Evolutionary conservation across 2,888 invertebrate species (phyloP).

Genomic region (Pachydiplax longipennis): DNA sequence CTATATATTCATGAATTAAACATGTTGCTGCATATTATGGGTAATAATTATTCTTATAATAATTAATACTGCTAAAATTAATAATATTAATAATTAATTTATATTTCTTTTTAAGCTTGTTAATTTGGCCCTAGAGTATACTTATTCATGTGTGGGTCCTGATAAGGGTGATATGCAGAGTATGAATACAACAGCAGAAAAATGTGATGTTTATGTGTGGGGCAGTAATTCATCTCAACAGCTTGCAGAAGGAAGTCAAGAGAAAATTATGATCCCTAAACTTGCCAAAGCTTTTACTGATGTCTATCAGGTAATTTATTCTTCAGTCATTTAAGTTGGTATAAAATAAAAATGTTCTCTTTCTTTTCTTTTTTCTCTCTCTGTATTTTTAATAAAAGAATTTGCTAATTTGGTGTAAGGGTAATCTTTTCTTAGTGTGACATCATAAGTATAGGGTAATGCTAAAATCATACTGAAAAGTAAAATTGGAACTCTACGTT

Average conservation of each 20-base stretch:
- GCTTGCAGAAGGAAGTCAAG: slow-evolving; percentile 67
- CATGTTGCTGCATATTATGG: too few species aligned
- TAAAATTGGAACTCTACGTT: too few species aligned
- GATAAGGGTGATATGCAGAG: slow-evolving; percentile 6
- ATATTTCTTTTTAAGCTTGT: slow-evolving; percentile 54
- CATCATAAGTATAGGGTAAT: too few species aligned
- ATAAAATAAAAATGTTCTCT: slow-evolving; percentile 1
- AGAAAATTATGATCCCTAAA: slow-evolving; percentile 67
- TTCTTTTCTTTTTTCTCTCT: slow-evolving; percentile 9
- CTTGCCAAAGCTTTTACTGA: slow-evolving; percentile 66
- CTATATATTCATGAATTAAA: too few species aligned
- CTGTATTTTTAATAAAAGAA: not conserved
- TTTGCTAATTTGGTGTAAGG: slow-evolving; percentile 28
- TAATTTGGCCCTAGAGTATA: slow-evolving; percentile 60
- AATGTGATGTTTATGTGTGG: slow-evolving; percentile 68
- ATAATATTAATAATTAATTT: too few species aligned
- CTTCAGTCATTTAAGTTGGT: not conserved
- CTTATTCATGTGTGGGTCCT: slow-evolving; percentile 55
- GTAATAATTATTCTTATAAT: too few species aligned
- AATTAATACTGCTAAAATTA: too few species aligned
- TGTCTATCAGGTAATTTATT: slow-evolving; percentile 63
- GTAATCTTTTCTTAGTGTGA: not conserved
- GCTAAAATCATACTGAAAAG: too few species aligned
- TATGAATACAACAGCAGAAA: slow-evolving; percentile 53
- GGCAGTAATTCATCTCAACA: slow-evolving; percentile 72